phyloP scores from a whole-genome alignment of 2,888 invertebrate genomes.

The Lomographa bimaculata region DNA sequence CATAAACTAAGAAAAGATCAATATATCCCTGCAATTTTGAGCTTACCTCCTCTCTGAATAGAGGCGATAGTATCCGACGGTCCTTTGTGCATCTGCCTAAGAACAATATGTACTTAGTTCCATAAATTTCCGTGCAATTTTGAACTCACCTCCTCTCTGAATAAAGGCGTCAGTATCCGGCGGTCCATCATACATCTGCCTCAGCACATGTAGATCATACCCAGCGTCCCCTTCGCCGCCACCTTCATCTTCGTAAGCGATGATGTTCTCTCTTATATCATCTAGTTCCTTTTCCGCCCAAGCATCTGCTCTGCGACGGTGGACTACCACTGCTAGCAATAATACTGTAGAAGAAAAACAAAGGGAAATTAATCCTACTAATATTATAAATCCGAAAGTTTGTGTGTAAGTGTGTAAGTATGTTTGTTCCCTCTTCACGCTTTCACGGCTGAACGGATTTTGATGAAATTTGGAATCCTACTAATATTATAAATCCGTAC shows the following conservation, averaged over 20 bases:
- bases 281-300: constrained; percentile 96
- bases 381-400: too few species aligned
- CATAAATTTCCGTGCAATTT: too few species aligned
- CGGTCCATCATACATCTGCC: constrained; percentile 85
- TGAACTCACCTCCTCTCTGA: constrained; percentile 76
- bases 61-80: constrained; percentile 2
- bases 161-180: constrained; percentile 80
- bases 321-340: constrained; percentile 95
- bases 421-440: too few species aligned
- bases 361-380: too few species aligned
- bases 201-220: constrained; percentile 93
- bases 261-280: constrained; percentile 98
- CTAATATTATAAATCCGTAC: too few species aligned
- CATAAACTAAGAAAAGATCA: too few species aligned
- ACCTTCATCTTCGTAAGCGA: constrained; percentile 99
- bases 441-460: too few species aligned
- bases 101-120: too few species aligned
- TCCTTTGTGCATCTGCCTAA: constrained; percentile 13
- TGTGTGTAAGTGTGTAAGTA: too few species aligned
- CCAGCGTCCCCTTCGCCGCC: constrained; percentile 98
- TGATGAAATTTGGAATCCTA: too few species aligned
- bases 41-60: constrained; percentile 3
- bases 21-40: too few species aligned
- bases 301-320: constrained; percentile 92
- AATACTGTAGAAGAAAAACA: constrained; percentile 82